phyloP scores from a whole-genome alignment of 1,140 invertebrate genomes.

The Drosophila nigrodunni region DNA sequence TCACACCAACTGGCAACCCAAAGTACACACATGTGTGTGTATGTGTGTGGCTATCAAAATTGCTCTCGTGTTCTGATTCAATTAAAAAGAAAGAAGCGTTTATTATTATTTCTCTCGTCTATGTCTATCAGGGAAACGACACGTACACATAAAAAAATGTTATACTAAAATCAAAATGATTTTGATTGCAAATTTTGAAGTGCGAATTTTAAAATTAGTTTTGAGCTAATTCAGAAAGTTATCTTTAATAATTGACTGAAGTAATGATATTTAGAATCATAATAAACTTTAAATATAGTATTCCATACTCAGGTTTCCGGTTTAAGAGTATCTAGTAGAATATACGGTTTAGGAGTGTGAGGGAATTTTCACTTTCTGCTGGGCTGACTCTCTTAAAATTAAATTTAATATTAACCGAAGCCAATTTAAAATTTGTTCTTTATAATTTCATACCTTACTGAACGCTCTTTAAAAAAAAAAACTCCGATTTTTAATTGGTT shows the following conservation, averaged over 20 bases:
- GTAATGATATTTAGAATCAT: too few relatives aligned
- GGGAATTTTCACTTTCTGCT: too few relatives aligned
- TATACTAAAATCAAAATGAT: too few relatives aligned
- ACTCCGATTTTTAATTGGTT: conserved; percentile 62
- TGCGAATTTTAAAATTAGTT: too few relatives aligned
- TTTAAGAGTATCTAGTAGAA: too few relatives aligned
- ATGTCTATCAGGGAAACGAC: background rate
- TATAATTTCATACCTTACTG: background rate
- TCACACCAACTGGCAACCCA: conserved; percentile 9
- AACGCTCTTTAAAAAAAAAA: conserved; percentile 42
- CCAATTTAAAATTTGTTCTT: conserved; percentile 16
- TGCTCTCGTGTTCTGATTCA: conserved; percentile 27
- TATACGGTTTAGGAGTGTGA: too few relatives aligned
- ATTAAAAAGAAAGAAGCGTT: conserved; percentile 35
- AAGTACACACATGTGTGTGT: background rate
- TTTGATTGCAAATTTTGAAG: too few relatives aligned
- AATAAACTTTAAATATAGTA: too few relatives aligned
- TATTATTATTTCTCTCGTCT: conserved; percentile 30
- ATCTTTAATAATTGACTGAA: too few relatives aligned
- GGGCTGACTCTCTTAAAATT: conserved; percentile 9
- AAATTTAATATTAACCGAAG: conserved; percentile 49
- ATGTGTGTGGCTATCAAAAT: conserved; percentile 16
- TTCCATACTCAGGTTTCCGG: too few relatives aligned
- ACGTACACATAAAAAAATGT: background rate
- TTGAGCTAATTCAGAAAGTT: too few relatives aligned